Evolutionary conservation across 2,888 invertebrate species (phyloP).

Genomic region (Julus scanicus): DNA sequence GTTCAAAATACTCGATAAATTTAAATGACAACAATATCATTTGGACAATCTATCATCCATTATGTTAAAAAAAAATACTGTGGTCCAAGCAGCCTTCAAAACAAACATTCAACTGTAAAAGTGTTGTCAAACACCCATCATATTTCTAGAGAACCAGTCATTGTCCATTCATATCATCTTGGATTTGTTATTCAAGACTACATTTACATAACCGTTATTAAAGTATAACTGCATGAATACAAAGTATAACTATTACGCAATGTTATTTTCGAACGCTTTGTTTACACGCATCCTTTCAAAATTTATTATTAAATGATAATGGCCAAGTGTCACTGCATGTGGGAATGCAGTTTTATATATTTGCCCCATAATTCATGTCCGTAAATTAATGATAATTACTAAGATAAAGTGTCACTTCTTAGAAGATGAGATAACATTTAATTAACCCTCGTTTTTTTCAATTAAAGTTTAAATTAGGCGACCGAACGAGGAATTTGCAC

Average conservation of each 20-base stretch:
- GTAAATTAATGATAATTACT: background rate
- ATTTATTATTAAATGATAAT: background rate
- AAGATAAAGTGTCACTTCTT: constrained; percentile 2
- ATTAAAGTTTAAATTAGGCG: background rate
- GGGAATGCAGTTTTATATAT: background rate
- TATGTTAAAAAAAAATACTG: background rate
- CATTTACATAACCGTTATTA: background rate
- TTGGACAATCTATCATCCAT: background rate
- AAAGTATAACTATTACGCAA: constrained; percentile 1
- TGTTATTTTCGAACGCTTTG: background rate
- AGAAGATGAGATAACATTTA: constrained; percentile 2
- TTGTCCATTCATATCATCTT: background rate
- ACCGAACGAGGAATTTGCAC: background rate
- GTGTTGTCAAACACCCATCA: background rate
- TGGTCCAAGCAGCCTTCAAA: background rate
- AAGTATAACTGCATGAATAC: background rate
- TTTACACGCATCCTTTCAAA: background rate
- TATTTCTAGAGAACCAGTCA: background rate
- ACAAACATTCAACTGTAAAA: background rate
- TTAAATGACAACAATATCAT: background rate
- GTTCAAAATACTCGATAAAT: too few relatives aligned
- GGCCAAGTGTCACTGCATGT: background rate
- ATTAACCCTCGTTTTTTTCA: background rate
- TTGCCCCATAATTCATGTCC: background rate
- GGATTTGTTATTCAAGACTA: background rate